phyloP scores from a whole-genome alignment of 2,888 invertebrate genomes.

The Gari tellinella region DNA sequence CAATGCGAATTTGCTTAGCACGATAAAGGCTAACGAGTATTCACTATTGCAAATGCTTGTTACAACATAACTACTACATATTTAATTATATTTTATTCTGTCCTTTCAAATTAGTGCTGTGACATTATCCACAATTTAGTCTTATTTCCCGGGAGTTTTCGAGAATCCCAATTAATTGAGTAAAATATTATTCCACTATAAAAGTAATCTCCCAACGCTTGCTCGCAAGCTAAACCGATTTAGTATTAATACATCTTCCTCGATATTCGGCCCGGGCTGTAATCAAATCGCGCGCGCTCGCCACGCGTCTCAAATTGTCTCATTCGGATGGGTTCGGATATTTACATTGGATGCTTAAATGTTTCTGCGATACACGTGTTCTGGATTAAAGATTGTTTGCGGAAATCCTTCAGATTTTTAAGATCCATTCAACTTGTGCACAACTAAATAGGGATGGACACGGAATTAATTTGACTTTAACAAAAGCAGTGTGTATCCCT shows the following conservation, averaged over 20 bases:
- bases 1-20: too few relatives aligned
- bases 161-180: conserved; percentile 48
- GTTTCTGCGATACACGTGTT: conserved; percentile 59
- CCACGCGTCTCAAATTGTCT: conserved; percentile 58
- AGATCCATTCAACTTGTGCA: conserved; percentile 24
- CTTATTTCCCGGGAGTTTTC: conserved; percentile 56
- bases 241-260: conserved; percentile 51
- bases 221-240: conserved; percentile 45
- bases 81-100: neutral
- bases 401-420: conserved; percentile 36
- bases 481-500: conserved; percentile 54
- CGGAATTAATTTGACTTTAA: conserved; percentile 52
- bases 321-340: conserved; percentile 52
- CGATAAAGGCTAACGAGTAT: too few relatives aligned
- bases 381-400: conserved; percentile 57
- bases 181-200: conserved; percentile 38
- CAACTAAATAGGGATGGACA: conserved; percentile 46
- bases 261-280: conserved; percentile 43
- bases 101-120: conserved; percentile 1
- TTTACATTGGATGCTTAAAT: conserved; percentile 58
- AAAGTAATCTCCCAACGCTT: conserved; percentile 49
- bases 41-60: too few relatives aligned
- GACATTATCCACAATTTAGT: conserved; percentile 27
- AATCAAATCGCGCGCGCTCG: conserved; percentile 59
- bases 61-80: neutral